Conservation (phyloP, 1,140 invertebrate genomes). For the Dendrolimus kikuchii region DNA sequence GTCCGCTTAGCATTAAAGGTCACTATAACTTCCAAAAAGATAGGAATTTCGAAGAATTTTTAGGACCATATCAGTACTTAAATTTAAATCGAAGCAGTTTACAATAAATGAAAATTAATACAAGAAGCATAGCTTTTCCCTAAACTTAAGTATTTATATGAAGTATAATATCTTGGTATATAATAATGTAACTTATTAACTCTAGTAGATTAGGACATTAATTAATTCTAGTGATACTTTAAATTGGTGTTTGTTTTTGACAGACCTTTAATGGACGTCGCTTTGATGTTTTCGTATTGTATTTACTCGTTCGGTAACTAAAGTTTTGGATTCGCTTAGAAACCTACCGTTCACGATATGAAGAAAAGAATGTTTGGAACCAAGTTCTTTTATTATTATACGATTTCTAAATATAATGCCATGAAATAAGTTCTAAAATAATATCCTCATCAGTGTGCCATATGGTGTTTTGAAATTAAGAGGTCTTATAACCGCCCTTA, state of each 20-base stretch:
- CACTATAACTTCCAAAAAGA: conserved; percentile 46
- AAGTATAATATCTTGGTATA: conserved; percentile 25
- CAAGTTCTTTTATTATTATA: too few species aligned
- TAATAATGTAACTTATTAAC: conserved; percentile 37
- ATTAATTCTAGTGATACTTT: conserved; percentile 20
- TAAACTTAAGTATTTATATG: conserved; percentile 38
- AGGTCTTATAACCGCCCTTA: too few species aligned
- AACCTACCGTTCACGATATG: too few species aligned
- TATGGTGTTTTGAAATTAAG: too few species aligned
- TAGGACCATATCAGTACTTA: conserved; percentile 40
- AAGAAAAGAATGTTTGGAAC: too few species aligned
- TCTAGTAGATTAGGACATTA: conserved; percentile 28
- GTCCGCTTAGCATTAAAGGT: conserved; percentile 43
- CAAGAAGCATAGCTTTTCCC: conserved; percentile 23
- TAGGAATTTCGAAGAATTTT: background rate
- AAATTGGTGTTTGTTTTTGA: conserved; percentile 13
- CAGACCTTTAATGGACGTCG: conserved; percentile 20
- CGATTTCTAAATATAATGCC: too few species aligned
- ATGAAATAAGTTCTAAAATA: too few species aligned
- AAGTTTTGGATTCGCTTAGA: too few species aligned
- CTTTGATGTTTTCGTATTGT: too few species aligned
- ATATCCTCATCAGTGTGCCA: too few species aligned
- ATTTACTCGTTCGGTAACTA: too few species aligned
- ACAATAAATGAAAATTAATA: conserved; percentile 13
- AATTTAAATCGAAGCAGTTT: conserved; percentile 18